phyloP scores from a whole-genome alignment of 2,113 vertebrate species.

The Nannospalax galili region DNA sequence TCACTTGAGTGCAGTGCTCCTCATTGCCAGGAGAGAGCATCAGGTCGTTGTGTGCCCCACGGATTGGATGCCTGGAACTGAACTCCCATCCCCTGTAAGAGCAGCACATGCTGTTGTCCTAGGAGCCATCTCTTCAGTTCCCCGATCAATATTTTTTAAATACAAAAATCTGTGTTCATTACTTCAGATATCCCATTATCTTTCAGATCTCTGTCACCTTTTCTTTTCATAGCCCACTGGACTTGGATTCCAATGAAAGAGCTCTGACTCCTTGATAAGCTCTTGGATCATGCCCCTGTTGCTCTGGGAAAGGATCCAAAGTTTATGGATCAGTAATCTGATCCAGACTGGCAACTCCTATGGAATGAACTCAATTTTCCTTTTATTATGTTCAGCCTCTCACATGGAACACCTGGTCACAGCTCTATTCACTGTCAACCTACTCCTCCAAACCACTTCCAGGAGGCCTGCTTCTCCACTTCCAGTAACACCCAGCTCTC shows the following conservation, averaged over 20 bases:
- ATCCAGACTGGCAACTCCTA: slow-evolving; percentile 65
- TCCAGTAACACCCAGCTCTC: neutral
- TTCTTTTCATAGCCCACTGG: neutral
- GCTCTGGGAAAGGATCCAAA: slow-evolving; percentile 57
- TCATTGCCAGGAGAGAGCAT: neutral
- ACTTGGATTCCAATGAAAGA: slow-evolving; percentile 44
- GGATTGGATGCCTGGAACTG: neutral
- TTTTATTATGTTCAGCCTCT: slow-evolving; percentile 1
- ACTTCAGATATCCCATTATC: neutral
- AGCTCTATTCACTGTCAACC: neutral
- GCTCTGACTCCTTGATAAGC: slow-evolving; percentile 48
- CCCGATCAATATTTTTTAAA: neutral
- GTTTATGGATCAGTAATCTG: slow-evolving; percentile 59
- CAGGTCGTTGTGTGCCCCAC: neutral
- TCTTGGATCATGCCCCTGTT: slow-evolving; percentile 20
- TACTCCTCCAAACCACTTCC: neutral
- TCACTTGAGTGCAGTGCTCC: neutral
- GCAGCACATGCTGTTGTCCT: too few species aligned
- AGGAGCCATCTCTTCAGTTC: neutral
- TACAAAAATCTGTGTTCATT: neutral
- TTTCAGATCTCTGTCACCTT: neutral
- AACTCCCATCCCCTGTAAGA: neutral
- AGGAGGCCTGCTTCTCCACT: neutral
- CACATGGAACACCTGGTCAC: neutral
- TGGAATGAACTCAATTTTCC: slow-evolving; percentile 25